phyloP scores from a whole-genome alignment of 2,113 vertebrate genomes.

The Lichenostomus cassidix region DNA sequence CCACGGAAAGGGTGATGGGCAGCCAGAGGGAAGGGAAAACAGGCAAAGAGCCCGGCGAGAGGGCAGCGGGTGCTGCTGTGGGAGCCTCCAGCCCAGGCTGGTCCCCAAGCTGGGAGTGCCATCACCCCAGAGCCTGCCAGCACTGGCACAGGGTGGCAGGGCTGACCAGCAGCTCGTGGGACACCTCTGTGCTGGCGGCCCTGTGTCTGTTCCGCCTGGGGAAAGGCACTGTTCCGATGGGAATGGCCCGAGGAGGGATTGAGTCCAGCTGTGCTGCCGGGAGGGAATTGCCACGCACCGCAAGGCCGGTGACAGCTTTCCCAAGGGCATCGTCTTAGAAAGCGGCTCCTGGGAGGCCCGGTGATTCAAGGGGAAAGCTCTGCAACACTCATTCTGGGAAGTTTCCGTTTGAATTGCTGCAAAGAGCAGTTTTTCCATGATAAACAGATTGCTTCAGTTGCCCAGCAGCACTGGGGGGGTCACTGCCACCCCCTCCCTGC shows the following conservation, averaged over 20 bases:
- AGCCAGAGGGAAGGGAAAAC: neutral
- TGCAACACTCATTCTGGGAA: constrained; percentile 58
- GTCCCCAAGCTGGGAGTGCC: neutral
- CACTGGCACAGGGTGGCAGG: rapidly evolving
- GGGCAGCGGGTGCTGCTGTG: neutral
- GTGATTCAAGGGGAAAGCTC: constrained; percentile 66
- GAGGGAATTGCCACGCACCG: neutral
- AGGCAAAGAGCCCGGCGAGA: rapidly evolving
- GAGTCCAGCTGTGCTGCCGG: rapidly evolving
- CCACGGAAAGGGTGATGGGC: neutral
- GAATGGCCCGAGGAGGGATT: rapidly evolving
- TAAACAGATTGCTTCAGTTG: constrained; percentile 61
- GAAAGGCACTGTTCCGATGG: rapidly evolving
- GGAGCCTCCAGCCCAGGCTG: rapidly evolving
- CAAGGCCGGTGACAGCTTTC: neutral
- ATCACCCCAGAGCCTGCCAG: neutral
- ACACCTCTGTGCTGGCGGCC: rapidly evolving
- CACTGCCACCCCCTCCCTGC: neutral
- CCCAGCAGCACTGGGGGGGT: constrained; percentile 20
- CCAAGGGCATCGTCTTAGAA: constrained; percentile 15
- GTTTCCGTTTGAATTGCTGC: constrained; percentile 62
- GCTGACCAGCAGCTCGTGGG: neutral
- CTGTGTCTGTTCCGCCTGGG: rapidly evolving
- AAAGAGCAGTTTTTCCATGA: constrained; percentile 64
- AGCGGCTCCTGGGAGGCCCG: neutral